phyloP scores from a whole-genome alignment of 1,140 invertebrate genomes.

The Campoletis sonorensis region DNA sequence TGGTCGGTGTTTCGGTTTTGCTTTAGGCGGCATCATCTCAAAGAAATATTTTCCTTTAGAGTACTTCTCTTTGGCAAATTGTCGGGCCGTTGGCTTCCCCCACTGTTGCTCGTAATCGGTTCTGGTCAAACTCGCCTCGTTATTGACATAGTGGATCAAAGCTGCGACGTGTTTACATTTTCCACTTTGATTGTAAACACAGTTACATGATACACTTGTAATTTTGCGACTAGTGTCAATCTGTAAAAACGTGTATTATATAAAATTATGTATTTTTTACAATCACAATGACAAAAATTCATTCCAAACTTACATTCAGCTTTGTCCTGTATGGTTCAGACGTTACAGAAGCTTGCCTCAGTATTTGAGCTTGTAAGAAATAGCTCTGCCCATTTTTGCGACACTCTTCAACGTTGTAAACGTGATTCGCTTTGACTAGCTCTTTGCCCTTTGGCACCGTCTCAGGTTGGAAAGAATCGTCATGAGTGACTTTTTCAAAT shows the following conservation, averaged over 20 bases:
- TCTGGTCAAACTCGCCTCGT: constrained; percentile 52
- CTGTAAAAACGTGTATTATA: constrained; percentile 32
- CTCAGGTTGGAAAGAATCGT: constrained; percentile 46
- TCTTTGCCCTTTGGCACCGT: constrained; percentile 48
- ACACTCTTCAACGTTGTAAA: constrained; percentile 48
- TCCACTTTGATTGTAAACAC: constrained; percentile 49
- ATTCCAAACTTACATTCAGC: constrained; percentile 33
- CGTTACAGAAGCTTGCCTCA: constrained; percentile 45
- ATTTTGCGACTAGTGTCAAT: constrained; percentile 45
- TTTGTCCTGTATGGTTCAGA: constrained; percentile 35
- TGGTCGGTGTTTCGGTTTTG: background rate
- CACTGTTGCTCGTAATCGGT: constrained; percentile 53
- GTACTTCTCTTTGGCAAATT: constrained; percentile 54
- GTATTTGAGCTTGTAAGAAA: constrained; percentile 42
- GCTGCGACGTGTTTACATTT: constrained; percentile 56
- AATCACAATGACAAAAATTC: constrained; percentile 29
- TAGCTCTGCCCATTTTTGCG: constrained; percentile 44
- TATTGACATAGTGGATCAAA: constrained; percentile 53
- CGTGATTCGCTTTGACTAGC: constrained; percentile 45
- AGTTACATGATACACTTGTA: constrained; percentile 49
- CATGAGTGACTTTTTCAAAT: constrained; percentile 43
- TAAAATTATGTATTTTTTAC: constrained; percentile 5
- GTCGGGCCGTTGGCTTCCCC: constrained; percentile 50
- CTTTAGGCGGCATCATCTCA: constrained; percentile 45
- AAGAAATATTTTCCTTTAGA: constrained; percentile 53